These are phyloP conservation scores for Misgurnus mizolepis DNA, from an alignment of 2,113 vertebrate species.

Conservation along the genomic window DNA sequence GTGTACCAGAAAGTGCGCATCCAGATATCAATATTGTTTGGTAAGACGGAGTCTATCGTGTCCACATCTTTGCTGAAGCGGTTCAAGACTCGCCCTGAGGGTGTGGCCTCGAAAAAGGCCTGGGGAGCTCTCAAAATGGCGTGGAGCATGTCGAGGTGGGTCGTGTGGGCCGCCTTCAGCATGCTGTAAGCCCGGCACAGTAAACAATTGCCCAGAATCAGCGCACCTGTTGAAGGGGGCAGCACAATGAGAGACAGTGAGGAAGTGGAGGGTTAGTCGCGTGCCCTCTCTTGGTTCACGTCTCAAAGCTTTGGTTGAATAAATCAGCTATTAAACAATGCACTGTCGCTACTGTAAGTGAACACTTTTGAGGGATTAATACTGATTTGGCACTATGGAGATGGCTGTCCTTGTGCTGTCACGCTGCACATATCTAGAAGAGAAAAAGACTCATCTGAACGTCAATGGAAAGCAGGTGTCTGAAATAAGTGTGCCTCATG, in stretches of 20 bases:
- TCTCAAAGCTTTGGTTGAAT: not conserved
- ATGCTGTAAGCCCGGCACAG: conserved; percentile 75
- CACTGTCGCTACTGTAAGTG: not conserved
- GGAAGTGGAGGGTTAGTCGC: conserved; percentile 57
- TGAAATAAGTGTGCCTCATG: not conserved
- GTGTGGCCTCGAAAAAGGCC: conserved; percentile 79
- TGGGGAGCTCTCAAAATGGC: conserved; percentile 76
- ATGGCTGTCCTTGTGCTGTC: not conserved
- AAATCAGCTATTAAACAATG: too few species aligned
- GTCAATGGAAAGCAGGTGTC: not conserved
- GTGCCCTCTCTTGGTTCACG: conserved; percentile 16
- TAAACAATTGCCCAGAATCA: conserved; percentile 76
- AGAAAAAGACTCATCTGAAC: not conserved
- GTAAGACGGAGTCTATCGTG: conserved; percentile 77
- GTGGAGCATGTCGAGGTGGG: conserved; percentile 74
- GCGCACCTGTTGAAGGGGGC: conserved; percentile 70
- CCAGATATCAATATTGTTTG: conserved; percentile 82
- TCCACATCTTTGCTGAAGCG: conserved; percentile 83
- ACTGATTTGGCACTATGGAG: not conserved
- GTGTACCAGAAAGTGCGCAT: conserved; percentile 85
- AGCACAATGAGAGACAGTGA: conserved; percentile 56
- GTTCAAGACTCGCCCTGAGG: conserved; percentile 77
- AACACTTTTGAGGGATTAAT: not conserved
- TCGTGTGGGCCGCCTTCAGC: conserved; percentile 74
- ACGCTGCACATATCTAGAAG: not conserved